Conservation (phyloP, 2,113 vertebrate genomes). For the Xenotilapia leptura region DNA sequence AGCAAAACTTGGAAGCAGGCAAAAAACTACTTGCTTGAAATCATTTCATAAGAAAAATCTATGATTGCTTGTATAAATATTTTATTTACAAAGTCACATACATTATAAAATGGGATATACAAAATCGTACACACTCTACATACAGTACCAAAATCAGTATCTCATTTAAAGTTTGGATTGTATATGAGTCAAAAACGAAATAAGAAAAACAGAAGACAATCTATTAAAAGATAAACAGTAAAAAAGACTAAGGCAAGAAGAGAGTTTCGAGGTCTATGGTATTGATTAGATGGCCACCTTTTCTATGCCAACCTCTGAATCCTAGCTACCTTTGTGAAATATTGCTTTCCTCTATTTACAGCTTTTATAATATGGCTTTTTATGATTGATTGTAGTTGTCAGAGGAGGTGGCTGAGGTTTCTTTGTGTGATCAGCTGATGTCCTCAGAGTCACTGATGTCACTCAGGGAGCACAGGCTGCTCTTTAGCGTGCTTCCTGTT, state of each 20-base stretch:
- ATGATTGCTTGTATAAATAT: slow-evolving; percentile 51
- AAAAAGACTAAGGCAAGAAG: background rate
- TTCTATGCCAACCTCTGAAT: background rate
- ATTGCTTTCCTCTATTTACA: background rate
- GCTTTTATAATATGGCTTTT: background rate
- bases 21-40: background rate
- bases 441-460: slow-evolving; percentile 85
- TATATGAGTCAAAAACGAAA: background rate
- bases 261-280: background rate
- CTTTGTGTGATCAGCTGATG: background rate
- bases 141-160: background rate
- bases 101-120: slow-evolving; percentile 19
- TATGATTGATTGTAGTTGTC: background rate
- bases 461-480: slow-evolving; percentile 79
- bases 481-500: slow-evolving; percentile 80
- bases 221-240: background rate
- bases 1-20: background rate
- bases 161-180: background rate
- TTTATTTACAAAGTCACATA: slow-evolving; percentile 25
- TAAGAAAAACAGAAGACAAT: background rate
- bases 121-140: slow-evolving; percentile 11
- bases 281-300: background rate
- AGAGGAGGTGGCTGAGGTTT: background rate
- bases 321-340: background rate
- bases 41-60: background rate